Base-by-base conservation (phyloP, 2,113 vertebrate genomes). In the Protobothrops flavoviridis region DNA sequence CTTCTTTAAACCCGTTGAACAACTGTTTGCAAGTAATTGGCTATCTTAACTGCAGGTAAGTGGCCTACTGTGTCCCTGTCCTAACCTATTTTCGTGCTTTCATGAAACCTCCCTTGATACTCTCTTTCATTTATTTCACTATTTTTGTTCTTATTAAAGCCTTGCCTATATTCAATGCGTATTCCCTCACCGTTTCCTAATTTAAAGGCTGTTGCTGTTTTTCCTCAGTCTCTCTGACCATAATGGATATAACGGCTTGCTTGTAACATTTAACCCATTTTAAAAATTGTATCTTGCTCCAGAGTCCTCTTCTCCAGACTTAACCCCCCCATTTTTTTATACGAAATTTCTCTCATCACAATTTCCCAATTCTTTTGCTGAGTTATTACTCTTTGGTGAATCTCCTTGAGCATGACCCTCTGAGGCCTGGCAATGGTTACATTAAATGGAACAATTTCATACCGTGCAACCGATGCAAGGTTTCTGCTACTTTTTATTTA, bases 91-190 rank as follows among this genome's bases (percentile, higher is more conserved):
- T 93, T 90, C 90, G 23, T 64, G 26, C 74, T 90, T 85, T 39
- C 55, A 87, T 90, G 86, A 93, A 93, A 93, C n/a, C 92, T 93
- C 88, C 56, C 56, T 90, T 53, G 92, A 81, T 86, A 86, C 85
- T 90, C 56, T 90, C 55, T 90, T 86, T 89, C 92, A 93, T 93
- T 81, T 93, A 90, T 81, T 81, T 93, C 74, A 93, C 74, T 87
- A 43, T 93, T 93, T 92, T 93, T 90, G 90, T 86, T 45, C 74
- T 64, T 93, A 93, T 90, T 90, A 93, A 93, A 93, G 33, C 21
- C 88, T 93, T 90, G 88, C 92, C 24, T 55, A 86, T 85, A 90
- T 86, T 90, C 74, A 61, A 8, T 29, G 55, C 5, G n/a, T 48
- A 86, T 64, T 86, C 85, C 45, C 5, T 5, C 21, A n/a, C 7